Evolutionary conservation across 2,113 vertebrate genomes (phyloP).

Genomic region (Mesocricetus auratus): DNA sequence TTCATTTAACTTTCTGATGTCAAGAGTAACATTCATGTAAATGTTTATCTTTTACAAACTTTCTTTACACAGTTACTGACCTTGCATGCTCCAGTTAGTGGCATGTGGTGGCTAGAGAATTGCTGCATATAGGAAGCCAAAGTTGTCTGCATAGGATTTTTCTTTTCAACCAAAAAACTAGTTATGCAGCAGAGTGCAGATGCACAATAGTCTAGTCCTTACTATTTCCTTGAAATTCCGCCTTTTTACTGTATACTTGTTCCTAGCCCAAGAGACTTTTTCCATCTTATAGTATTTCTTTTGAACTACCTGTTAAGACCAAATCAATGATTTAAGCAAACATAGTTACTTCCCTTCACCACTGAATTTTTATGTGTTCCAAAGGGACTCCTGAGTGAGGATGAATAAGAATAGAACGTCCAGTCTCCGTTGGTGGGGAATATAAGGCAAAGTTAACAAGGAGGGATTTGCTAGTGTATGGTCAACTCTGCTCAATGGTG

Average conservation of each 20-base stretch:
- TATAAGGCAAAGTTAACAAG: neutral
- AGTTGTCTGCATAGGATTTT: neutral
- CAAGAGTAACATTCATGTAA: neutral
- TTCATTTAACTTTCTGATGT: neutral
- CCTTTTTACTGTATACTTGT: neutral
- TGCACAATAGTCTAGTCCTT: neutral
- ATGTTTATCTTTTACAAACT: neutral
- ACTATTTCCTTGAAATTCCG: neutral
- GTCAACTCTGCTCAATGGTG: neutral
- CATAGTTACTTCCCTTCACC: constrained; percentile 50
- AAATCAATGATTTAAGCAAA: constrained; percentile 52
- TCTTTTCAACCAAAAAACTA: neutral
- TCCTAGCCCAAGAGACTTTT: neutral
- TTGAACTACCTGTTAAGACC: constrained; percentile 49
- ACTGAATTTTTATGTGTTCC: constrained; percentile 11
- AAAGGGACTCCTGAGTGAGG: neutral
- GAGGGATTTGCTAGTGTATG: neutral
- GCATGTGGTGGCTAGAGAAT: neutral
- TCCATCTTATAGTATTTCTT: constrained; percentile 48
- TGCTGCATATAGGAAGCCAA: neutral
- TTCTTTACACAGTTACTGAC: constrained; percentile 11
- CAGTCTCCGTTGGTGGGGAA: neutral
- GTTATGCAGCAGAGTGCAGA: neutral
- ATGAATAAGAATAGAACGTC: neutral
- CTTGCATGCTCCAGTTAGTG: neutral